A percentile compares a stretch with the other conserved stretches of the same genome.
These are phyloP conservation scores for Brienomyrus longianalis DNA, from an alignment of 2,113 vertebrate species.

Conservation along the genomic window DNA sequence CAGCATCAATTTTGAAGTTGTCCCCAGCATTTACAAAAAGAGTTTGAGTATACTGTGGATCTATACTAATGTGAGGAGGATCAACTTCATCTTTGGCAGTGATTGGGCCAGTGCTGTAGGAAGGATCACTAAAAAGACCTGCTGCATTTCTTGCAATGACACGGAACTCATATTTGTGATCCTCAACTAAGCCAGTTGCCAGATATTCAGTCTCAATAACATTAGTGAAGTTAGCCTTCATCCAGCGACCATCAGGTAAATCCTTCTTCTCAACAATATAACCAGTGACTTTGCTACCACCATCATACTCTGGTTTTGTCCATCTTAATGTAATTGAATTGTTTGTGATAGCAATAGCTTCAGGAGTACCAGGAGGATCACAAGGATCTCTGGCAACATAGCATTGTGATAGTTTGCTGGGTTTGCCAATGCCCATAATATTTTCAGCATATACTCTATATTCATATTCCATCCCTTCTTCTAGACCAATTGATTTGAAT, in stretches of 20 bases:
- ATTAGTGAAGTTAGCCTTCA: conserved; percentile 96
- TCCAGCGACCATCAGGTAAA: conserved; percentile 91
- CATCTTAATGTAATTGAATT: conserved; percentile 85
- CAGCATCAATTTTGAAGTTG: conserved; percentile 85
- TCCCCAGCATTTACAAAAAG: conserved; percentile 82
- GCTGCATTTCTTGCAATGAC: conserved; percentile 96
- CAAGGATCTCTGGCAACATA: conserved; percentile 84
- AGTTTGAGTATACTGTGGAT: conserved; percentile 83
- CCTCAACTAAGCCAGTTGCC: conserved; percentile 82
- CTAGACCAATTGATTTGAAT: conserved; percentile 84
- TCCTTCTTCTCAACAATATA: conserved; percentile 98
- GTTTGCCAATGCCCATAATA: conserved; percentile 89
- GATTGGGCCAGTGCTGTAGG: conserved; percentile 91
- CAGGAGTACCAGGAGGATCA: conserved; percentile 88
- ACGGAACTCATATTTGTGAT: conserved; percentile 88
- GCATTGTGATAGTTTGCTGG: conserved; percentile 85
- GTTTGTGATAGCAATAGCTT: conserved; percentile 81
- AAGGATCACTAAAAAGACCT: conserved; percentile 84
- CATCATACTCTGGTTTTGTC: conserved; percentile 94
- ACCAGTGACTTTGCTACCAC: conserved; percentile 93
- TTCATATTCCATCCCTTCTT: conserved; percentile 93
- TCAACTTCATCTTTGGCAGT: conserved; percentile 92
- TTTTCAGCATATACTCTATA: conserved; percentile 94
- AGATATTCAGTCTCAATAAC: conserved; percentile 91
- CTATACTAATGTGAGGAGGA: conserved; percentile 87